Evolutionary conservation across 2,888 invertebrate genomes (phyloP), one percentile per base, ranked within the genome.

Genomic region (Perizoma affinitatum): DNA sequence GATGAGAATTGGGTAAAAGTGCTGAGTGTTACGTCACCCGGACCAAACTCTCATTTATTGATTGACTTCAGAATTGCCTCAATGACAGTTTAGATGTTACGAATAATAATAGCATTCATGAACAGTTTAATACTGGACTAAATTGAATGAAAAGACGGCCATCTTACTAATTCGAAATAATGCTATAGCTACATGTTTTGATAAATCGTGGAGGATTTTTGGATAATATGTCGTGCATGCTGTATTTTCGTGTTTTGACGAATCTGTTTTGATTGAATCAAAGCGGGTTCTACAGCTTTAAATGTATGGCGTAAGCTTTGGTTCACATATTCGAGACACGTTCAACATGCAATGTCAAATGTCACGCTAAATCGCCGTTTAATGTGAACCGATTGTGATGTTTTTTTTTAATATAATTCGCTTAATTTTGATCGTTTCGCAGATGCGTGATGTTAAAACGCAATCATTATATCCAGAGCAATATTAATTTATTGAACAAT

Each of bases 181-280:
- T 65, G 59, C 61, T 41, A 65, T 61, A 59, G 60, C 54, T 61
- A 59, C 65, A 65, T 62, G 64, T 67, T 66, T 63, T 70, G 50
- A 57, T 61, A 63, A 75, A 76, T 84, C 83, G 85, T 87, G 86
- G 84, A 86, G 84, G 80, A 85, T 83, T 83, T 85, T 85, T 84
- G 75, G 77, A 84, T 82, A 84, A 76, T 84, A 83, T 86, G 82
- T 86, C 84, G 83, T 91, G 91, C 91, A 91, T 91, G 91, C 87
- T 82, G 84, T 83, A 79, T 75, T 81, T 75, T 87, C 82, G 86
- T 90, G 83, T 81, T 84, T 79, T 77, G 78, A 75, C 73, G 83
- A 82, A 83, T 80, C 82, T 76, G 75, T 79, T 82, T 83, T 79
- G 79, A 79, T 69, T 43, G 67, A 72, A 77, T 82, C 79, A 77